These are phyloP conservation scores for Spheniscus humboldti DNA, from an alignment of 2,797 vertebrate species.

Conservation along the genomic window DNA sequence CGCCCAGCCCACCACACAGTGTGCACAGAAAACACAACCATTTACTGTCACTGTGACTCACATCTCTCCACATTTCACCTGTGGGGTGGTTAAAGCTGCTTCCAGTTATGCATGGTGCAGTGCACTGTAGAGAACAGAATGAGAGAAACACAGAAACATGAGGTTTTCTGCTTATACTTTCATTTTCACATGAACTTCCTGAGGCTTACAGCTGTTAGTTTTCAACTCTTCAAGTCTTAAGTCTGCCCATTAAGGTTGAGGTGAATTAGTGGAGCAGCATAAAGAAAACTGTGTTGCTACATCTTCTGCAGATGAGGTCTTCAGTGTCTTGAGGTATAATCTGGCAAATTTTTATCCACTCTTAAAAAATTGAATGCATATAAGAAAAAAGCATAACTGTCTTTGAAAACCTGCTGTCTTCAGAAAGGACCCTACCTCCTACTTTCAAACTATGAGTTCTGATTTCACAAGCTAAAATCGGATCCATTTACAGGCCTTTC, in stretches of 20 bases:
- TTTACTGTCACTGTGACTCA: not conserved
- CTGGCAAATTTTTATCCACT: not conserved
- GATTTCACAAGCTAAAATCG: not conserved
- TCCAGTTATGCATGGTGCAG: not conserved
- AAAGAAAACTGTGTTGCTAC: not conserved
- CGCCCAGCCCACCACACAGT: accelerated
- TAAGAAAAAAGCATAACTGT: not conserved
- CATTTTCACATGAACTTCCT: not conserved
- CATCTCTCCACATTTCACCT: not conserved
- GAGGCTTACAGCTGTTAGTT: not conserved
- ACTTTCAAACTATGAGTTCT: not conserved
- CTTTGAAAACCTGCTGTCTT: not conserved
- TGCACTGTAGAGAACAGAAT: not conserved
- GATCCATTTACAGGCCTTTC: not conserved
- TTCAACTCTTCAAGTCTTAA: not conserved
- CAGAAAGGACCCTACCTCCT: not conserved
- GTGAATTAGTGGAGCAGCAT: not conserved
- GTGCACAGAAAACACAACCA: not conserved
- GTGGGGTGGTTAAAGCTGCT: not conserved
- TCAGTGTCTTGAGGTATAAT: not conserved
- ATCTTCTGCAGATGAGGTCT: not conserved
- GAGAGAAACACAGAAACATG: not conserved
- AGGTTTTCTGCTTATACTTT: not conserved
- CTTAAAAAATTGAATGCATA: not conserved
- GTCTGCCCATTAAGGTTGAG: not conserved